Evolutionary conservation across 2,888 invertebrate genomes (phyloP).

Genomic region (Elaeidobius kamerunicus): DNA sequence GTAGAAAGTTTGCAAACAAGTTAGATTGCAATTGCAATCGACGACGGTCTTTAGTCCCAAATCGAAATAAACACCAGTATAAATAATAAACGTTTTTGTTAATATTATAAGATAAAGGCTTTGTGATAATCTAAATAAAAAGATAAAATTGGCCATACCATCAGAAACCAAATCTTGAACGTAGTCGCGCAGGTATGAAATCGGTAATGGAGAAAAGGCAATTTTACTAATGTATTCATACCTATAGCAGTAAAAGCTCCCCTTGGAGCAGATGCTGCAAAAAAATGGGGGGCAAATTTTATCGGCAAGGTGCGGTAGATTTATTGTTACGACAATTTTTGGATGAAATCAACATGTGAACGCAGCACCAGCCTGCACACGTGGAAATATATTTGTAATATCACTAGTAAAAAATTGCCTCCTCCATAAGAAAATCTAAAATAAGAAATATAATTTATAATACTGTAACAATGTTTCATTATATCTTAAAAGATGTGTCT

Average conservation of each 20-base stretch:
- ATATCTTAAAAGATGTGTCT: too few relatives aligned
- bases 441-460: background rate
- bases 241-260: conserved; percentile 30
- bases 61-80: too few relatives aligned
- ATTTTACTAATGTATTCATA: conserved; percentile 34
- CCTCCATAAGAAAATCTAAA: background rate
- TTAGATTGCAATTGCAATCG: too few relatives aligned
- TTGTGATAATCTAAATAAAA: too few relatives aligned
- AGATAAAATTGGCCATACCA: too few relatives aligned
- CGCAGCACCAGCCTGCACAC: conserved; percentile 11
- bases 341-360: conserved; percentile 28
- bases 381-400: conserved; percentile 15
- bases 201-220: conserved; percentile 31
- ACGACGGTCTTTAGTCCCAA: too few relatives aligned
- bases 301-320: conserved; percentile 31
- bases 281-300: conserved; percentile 33
- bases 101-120: too few relatives aligned
- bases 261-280: conserved; percentile 31
- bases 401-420: background rate
- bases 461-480: too few relatives aligned
- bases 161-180: conserved; percentile 15
- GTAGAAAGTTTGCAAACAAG: too few relatives aligned
- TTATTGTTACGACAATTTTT: conserved; percentile 32
- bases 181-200: conserved; percentile 24
- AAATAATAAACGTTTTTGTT: too few relatives aligned